Base-by-base conservation (phyloP, 2,888 invertebrate species). In the Brachylomia viminalis region DNA sequence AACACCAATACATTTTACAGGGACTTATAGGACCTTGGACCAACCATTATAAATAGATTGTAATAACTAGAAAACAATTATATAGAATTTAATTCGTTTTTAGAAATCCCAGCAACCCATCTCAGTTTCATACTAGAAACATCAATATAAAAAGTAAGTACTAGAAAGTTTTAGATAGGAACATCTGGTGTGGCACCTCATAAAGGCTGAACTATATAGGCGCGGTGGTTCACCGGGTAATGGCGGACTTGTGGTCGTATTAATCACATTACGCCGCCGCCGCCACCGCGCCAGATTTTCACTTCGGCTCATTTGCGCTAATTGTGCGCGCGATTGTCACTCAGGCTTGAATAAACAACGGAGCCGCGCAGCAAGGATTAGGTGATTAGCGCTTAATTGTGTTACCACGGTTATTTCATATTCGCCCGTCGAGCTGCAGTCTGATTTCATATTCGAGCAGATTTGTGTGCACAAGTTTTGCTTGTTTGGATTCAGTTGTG, bases 271-370 rank as follows among this genome's bases (percentile, higher is more conserved):
- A 96, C 54, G 79, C 72, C 82, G 87, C 90, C 89, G 86, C 90
- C 88, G 86, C 91, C 88, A 89, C 91, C 90, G 89, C 94, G 94
- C 95, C 96, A 96, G 96, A 96, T 96, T 96, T 96, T 95, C 95
- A 94, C 95, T 95, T 95, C 95, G 95, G 95, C 96, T 96, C 96
- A 96, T 96, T 96, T 96, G 95, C 94, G 94, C 95, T 96, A 96
- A 96, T 96, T 96, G 96, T 94, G 93, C 94, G 94, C 96, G 95
- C 94, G 95, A 96, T 96, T 96, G 96, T 96, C 96, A 96, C 96
- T 96, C 96, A 95, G 96, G 95, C 94, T 94, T 96, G 95, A 96
- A 96, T 96, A 96, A 96, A 96, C 96, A 96, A 96, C 95, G 94
- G 94, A 93, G 93, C 94, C 91, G 93, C 93, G 93, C 93, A 90